Evolutionary conservation across 2,888 invertebrate genomes (phyloP).

Genomic region (Myopa tessellatipennis): DNA sequence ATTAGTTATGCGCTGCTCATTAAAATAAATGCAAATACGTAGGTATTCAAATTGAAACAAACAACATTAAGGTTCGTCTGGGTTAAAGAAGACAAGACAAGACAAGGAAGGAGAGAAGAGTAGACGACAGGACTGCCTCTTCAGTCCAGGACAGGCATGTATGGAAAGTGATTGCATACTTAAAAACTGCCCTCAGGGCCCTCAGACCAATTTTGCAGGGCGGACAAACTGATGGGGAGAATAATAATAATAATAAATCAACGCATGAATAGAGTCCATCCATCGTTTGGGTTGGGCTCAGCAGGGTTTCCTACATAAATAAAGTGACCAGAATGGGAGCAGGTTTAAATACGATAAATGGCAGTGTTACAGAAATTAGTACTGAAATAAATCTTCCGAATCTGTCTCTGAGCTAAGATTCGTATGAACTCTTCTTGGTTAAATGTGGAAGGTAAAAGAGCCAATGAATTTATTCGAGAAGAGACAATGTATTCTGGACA

Average conservation of each 20-base stretch:
- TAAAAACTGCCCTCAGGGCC: background rate
- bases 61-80: slow-evolving; percentile 4
- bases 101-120: background rate
- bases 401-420: no score
- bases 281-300: background rate
- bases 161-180: slow-evolving; percentile 9
- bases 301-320: background rate
- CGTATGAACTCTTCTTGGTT: no score
- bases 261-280: background rate
- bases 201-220: slow-evolving; percentile 5
- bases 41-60: slow-evolving; percentile 8
- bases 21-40: slow-evolving; percentile 8
- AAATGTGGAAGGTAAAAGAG: no score
- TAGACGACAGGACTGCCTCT: background rate
- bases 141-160: background rate
- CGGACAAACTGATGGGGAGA: slow-evolving; percentile 15
- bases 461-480: no score
- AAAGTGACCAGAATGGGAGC: background rate
- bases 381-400: no score
- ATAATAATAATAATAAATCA: slow-evolving; percentile 21
- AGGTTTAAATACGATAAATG: background rate
- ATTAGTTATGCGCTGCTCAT: slow-evolving; percentile 5
- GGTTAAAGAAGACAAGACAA: background rate
- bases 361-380: background rate
- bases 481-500: no score